Evolutionary conservation across 2,113 vertebrate species (phyloP), one percentile per base, ranked within the genome.

Genomic region (Ammodytes marinus): DNA sequence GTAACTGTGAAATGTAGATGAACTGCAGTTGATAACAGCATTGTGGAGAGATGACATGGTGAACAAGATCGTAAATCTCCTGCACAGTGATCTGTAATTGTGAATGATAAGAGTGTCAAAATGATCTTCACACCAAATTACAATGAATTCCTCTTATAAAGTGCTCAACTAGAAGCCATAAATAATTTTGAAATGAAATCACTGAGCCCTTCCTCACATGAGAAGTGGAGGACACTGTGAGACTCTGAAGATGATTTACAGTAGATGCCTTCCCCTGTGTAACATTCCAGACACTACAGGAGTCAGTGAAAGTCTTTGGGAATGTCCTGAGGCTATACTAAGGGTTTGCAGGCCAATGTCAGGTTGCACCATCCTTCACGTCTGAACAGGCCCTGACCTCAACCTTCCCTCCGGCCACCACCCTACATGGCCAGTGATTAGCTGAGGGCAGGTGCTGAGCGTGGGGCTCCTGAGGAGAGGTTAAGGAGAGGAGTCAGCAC

Each of bases 401-500:
- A 80, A 83, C 87, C 74, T 84, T 65, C 82, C 52, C 77, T 76
- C 12, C 35, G 6, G 59, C 69, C 78, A 77, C 60, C 79, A 76
- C 78, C 63, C 87, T 66, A 83, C 74, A 27, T 43, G 80, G 73
- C 43, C 81, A 89, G 93, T 93, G 86, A 74, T 74, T 88, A 94
- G 89, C 92, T 85, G 79, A 94, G 93, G 84, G 91, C 90, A 94
- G 95, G 95, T 95, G 94, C 83, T 92, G 95, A 94, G 94, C 87
- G 86, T 66, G 27, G 76, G 86, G 90, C 95, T 95, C 96, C 96
- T 58, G 79, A 96, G 94, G 95, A 96, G 96, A 96, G 95, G 96
- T 97, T 96, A 96, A 97, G 95, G 95, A 95, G 95, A 86, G 77
- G 87, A 95, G 95, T 93, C 95, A 94, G 47, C 40, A 91, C 93